These are phyloP conservation scores for Dasyornis broadbenti DNA, from an alignment of 2,113 vertebrate species.

Conservation along the genomic window DNA sequence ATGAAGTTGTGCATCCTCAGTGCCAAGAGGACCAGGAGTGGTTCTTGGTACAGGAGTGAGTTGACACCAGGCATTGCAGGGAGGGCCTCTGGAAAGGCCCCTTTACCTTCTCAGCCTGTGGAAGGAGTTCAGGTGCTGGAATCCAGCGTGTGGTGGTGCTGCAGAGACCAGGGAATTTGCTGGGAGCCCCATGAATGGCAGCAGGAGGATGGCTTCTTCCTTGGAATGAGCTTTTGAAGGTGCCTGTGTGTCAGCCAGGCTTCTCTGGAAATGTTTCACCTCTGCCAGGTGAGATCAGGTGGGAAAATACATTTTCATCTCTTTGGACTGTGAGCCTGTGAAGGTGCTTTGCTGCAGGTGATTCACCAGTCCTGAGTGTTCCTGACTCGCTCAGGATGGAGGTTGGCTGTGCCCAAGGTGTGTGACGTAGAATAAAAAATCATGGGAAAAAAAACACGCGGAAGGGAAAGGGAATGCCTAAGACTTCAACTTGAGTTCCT, in stretches of 20 bases:
- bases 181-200: background rate
- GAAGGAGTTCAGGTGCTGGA: background rate
- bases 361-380: background rate
- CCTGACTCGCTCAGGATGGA: fast-evolving
- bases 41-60: background rate
- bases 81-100: background rate
- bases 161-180: background rate
- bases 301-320: background rate
- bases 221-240: background rate
- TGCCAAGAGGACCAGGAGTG: background rate
- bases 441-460: fast-evolving
- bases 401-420: background rate
- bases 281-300: background rate
- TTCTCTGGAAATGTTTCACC: background rate
- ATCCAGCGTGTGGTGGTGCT: fast-evolving
- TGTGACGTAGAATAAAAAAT: background rate
- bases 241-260: background rate
- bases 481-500: background rate
- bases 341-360: background rate
- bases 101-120: background rate
- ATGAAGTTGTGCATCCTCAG: background rate
- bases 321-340: background rate
- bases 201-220: background rate
- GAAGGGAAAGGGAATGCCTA: background rate
- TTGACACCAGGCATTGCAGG: background rate